Percentiles rank a stretch among this genome's conserved stretches.
Conservation (phyloP, 2,113 vertebrate species). For the Tetraodon nigroviridis region DNA sequence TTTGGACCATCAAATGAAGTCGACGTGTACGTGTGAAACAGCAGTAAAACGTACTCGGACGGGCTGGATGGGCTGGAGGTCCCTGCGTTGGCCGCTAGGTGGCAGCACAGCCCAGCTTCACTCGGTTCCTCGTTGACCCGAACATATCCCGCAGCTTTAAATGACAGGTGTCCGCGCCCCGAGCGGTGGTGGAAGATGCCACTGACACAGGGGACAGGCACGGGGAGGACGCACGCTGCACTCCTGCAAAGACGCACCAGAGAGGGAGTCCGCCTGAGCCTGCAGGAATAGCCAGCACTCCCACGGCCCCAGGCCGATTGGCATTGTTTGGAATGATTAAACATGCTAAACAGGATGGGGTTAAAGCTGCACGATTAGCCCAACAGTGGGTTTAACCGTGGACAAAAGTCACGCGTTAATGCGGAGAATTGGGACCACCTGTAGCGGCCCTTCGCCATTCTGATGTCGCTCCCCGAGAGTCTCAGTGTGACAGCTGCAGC, state of each 20-base stretch:
- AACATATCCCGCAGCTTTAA: no score
- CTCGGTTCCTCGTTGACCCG: no score
- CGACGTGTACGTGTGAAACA: no score
- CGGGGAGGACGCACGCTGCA: conserved; percentile 35
- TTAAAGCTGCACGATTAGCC: background rate
- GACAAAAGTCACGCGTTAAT: conserved; percentile 70
- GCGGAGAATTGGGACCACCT: conserved; percentile 73
- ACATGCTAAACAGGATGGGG: background rate
- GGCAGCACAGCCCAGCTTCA: conserved; percentile 6
- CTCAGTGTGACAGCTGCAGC: no score
- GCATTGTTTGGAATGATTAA: background rate
- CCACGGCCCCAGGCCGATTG: conserved; percentile 1
- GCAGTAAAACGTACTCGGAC: no score
- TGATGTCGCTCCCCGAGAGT: conserved; percentile 60
- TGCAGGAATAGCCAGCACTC: background rate
- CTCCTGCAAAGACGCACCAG: conserved; percentile 3
- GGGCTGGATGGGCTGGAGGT: no score
- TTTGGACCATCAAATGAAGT: no score
- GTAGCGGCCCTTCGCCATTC: conserved; percentile 76
- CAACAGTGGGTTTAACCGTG: conserved; percentile 73
- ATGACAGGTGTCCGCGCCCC: no score
- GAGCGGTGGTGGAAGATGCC: background rate
- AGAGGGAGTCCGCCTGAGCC: background rate
- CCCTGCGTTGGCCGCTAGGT: conserved; percentile 23
- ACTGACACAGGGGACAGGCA: background rate